Conservation (phyloP, 1,140 invertebrate genomes). For the Anoplolepis gracilipes region DNA sequence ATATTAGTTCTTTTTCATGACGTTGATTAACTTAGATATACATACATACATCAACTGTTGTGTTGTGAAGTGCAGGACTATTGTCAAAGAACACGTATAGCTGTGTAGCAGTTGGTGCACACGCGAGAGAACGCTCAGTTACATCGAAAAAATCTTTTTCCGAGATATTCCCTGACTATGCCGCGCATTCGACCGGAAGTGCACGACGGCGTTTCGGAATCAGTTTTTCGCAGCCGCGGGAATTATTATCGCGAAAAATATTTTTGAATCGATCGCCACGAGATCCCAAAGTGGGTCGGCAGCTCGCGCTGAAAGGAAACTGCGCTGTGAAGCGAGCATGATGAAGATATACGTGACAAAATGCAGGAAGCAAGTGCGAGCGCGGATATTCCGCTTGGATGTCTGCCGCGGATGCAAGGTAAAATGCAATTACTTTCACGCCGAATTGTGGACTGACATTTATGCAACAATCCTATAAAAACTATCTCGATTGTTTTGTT, state of each 20-base stretch:
- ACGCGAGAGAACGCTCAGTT: constrained; percentile 34
- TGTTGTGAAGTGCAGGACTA: constrained; percentile 21
- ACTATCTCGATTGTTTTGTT: constrained; percentile 34
- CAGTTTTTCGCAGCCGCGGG: constrained; percentile 49
- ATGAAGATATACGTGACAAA: constrained; percentile 66
- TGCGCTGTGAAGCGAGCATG: constrained; percentile 50
- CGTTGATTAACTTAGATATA: neutral
- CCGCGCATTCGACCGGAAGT: constrained; percentile 4
- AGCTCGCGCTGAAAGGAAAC: constrained; percentile 26
- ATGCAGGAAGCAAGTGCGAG: constrained; percentile 54
- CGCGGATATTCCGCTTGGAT: constrained; percentile 56
- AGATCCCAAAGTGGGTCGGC: constrained; percentile 36
- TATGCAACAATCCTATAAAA: constrained; percentile 31
- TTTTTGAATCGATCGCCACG: constrained; percentile 51
- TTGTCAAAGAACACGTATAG: constrained; percentile 57
- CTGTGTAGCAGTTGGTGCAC: neutral
- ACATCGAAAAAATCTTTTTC: constrained; percentile 44
- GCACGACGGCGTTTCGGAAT: constrained; percentile 48
- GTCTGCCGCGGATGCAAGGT: constrained; percentile 48
- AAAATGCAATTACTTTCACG: constrained; percentile 54
- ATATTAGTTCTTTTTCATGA: neutral
- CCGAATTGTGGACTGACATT: constrained; percentile 33
- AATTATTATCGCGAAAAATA: constrained; percentile 55
- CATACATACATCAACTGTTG: neutral
- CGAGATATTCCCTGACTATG: neutral